These are phyloP conservation scores for Heliothis subflexa DNA, from an alignment of 1,140 invertebrate species.

Conservation along the genomic window DNA sequence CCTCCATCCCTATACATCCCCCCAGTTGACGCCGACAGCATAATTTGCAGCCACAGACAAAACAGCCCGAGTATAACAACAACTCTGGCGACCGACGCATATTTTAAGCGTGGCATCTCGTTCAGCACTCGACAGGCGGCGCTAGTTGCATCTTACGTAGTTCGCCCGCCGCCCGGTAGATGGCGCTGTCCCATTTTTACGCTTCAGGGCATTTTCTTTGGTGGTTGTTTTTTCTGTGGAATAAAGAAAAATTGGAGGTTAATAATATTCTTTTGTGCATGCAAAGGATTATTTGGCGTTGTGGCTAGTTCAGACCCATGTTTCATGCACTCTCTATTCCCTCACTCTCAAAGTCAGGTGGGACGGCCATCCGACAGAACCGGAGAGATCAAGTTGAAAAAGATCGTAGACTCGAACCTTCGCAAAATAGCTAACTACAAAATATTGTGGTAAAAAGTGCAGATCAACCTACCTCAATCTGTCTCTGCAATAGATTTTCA, in stretches of 20 bases:
- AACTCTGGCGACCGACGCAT: slow-evolving; percentile 72
- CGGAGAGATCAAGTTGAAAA: too few relatives aligned
- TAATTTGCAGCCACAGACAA: slow-evolving; percentile 80
- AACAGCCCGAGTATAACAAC: slow-evolving; percentile 74
- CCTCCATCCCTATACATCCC: slow-evolving; percentile 74
- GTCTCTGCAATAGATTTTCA: too few relatives aligned
- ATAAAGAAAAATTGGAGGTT: not conserved
- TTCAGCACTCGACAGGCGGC: slow-evolving; percentile 49
- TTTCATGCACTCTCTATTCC: too few relatives aligned
- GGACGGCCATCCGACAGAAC: too few relatives aligned
- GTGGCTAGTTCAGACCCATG: too few relatives aligned
- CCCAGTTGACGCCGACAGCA: slow-evolving; percentile 72
- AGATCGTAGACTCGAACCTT: too few relatives aligned
- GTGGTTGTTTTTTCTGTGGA: slow-evolving; percentile 23
- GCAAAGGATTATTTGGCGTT: too few relatives aligned
- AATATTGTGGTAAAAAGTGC: too few relatives aligned
- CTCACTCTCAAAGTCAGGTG: too few relatives aligned
- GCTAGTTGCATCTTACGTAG: slow-evolving; percentile 54
- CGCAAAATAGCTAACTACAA: too few relatives aligned
- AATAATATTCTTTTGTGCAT: not conserved
- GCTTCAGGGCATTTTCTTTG: slow-evolving; percentile 12
- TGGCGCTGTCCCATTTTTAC: slow-evolving; percentile 45
- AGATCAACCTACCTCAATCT: too few relatives aligned
- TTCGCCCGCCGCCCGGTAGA: slow-evolving; percentile 36
- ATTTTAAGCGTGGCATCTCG: slow-evolving; percentile 76